phyloP scores from a whole-genome alignment of 2,888 invertebrate species.

The Stenodema calcarata region DNA sequence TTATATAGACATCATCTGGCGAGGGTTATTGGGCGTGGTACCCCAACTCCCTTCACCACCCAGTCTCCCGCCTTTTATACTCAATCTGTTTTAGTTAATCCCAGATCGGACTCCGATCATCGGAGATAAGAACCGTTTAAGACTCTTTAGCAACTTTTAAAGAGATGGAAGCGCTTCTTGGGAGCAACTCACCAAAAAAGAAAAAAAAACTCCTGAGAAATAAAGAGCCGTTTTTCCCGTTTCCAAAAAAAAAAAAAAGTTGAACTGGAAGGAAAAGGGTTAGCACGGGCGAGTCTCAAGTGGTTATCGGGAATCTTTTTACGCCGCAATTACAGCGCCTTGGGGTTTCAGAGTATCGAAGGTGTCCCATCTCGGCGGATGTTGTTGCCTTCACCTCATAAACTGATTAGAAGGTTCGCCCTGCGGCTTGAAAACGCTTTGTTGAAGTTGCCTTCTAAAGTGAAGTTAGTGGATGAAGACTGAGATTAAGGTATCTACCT shows the following conservation, averaged over 20 bases:
- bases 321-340: not conserved
- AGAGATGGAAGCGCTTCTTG: not conserved
- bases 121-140: constrained; percentile 11
- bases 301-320: not conserved
- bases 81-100: constrained; percentile 19
- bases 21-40: not conserved
- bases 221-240: not conserved
- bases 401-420: not conserved
- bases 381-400: not conserved
- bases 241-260: not conserved
- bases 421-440: not conserved
- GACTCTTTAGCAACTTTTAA: not conserved
- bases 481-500: too few relatives aligned
- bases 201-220: not conserved
- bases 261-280: not conserved
- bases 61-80: not conserved
- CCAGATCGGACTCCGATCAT: too few relatives aligned
- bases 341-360: not conserved
- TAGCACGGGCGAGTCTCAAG: not conserved
- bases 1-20: constrained; percentile 18
- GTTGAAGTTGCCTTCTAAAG: not conserved
- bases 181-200: not conserved
- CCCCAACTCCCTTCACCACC: not conserved
- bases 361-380: not conserved
- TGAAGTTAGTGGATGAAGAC: too few relatives aligned